These are phyloP conservation scores for Panopea generosa DNA, from an alignment of 2,888 invertebrate species.

Conservation along the genomic window DNA sequence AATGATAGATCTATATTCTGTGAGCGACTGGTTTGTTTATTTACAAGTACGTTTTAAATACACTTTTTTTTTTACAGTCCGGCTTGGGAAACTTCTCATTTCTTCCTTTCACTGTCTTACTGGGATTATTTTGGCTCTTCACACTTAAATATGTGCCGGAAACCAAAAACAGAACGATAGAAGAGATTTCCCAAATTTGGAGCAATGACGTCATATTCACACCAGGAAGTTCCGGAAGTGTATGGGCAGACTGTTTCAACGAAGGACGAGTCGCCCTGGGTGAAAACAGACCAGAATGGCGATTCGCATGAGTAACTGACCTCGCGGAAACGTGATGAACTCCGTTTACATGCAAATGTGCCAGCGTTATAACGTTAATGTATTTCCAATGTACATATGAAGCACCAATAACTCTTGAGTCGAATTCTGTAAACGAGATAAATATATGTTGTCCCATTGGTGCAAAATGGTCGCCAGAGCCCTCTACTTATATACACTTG, in stretches of 20 bases:
- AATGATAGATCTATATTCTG: not conserved
- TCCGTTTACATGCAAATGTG: no score
- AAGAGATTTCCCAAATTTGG: conserved; percentile 91
- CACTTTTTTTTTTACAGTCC: conserved; percentile 74
- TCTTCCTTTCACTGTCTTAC: conserved; percentile 94
- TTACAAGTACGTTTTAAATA: not conserved
- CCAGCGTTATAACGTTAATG: no score
- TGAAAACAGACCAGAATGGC: no score
- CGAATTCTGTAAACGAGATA: no score
- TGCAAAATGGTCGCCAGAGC: no score
- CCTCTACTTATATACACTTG: no score
- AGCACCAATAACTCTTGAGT: no score
- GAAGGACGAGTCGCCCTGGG: not conserved
- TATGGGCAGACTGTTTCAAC: conserved; percentile 17
- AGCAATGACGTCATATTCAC: not conserved
- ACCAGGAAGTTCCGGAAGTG: not conserved
- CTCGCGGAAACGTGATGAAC: no score
- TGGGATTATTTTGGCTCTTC: conserved; percentile 95
- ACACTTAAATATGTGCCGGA: conserved; percentile 99
- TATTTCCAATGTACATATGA: no score
- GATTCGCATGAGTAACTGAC: no score
- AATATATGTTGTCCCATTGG: no score
- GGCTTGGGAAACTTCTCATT: conserved; percentile 81
- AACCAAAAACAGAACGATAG: conserved; percentile 98
- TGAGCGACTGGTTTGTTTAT: not conserved